Base-by-base conservation (phyloP, 2,888 invertebrate genomes). In the Venusia cambrica region DNA sequence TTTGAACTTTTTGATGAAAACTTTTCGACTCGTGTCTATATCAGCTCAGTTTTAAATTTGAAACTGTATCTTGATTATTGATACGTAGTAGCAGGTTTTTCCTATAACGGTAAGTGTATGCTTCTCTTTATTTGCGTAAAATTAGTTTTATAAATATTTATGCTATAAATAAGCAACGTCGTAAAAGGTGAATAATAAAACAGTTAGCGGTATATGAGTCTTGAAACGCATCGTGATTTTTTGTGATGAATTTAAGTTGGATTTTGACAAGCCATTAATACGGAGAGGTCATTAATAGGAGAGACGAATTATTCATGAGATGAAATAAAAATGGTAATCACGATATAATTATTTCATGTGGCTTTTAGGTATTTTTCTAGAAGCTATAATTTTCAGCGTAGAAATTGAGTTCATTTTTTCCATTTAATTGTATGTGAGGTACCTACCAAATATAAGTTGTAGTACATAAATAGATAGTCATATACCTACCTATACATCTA, bases 11-110 rank as follows among this genome's bases (percentile, higher is more conserved):
- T 51, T 38, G n/a, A n/a, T n/a, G 46, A 54, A 56, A 68, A 69
- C 62, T 63, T 61, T 58, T 54, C 62, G 68, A 78, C 77, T 72
- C 48, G 68, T 76, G 74, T 77, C 76, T 71, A 77, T 85, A 87
- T 85, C 85, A 69, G 72, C 78, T 45, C 78, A 72, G 81, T 85
- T 87, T 85, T 80, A 54, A 51, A 40, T 54, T 51, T 48, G 62
- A 81, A 85, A 87, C 77, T 80, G 83, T 69, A 78, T 63, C 62
- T 78, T 51, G 85, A 83, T 54, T 85, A 80, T 87, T 85, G 79
- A 69, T 58, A 54, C 62, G 65, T 40, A n/a, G n/a, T n/a, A 46
- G 60, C 52, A 48, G 53, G 49, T 16, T 54, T 64, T 70, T 67
- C 65, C 67, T 16, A 37, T 56, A 56, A 73, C 67, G 85, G 85